These are phyloP conservation scores for Ctenomys sociabilis DNA, from an alignment of 2,113 vertebrate genomes.

Conservation along the genomic window DNA sequence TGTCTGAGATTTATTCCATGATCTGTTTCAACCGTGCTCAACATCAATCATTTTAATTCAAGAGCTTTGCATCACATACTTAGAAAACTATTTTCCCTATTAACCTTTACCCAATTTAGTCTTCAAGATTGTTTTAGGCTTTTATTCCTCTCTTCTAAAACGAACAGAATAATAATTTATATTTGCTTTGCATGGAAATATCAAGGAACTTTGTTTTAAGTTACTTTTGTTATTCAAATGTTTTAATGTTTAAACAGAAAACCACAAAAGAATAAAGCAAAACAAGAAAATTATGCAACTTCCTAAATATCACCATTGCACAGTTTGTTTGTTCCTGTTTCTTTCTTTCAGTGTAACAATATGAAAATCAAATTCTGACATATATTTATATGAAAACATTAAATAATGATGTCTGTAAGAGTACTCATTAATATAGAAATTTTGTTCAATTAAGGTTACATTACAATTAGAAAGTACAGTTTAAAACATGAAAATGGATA, in stretches of 20 bases:
- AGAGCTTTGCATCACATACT: conserved; percentile 60
- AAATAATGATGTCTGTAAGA: neutral
- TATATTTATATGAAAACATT: neutral
- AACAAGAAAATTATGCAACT: neutral
- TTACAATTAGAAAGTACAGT: neutral
- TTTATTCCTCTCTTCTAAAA: neutral
- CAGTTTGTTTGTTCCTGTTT: neutral
- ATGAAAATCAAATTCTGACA: neutral
- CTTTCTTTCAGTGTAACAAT: neutral
- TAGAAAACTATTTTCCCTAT: neutral
- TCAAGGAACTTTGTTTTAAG: neutral
- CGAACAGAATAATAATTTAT: neutral
- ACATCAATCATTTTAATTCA: conserved; percentile 77
- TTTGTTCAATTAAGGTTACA: neutral
- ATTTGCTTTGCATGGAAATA: neutral
- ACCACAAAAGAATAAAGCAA: neutral
- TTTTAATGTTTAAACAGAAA: neutral
- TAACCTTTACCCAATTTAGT: conserved; percentile 69
- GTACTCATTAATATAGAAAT: neutral
- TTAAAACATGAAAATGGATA: neutral
- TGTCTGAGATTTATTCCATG: conserved; percentile 83
- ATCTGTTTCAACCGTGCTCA: conserved; percentile 81
- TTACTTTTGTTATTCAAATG: neutral
- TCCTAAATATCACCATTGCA: neutral
- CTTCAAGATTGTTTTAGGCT: neutral